A percentile compares a stretch with the other conserved stretches of the same genome.
Evolutionary conservation across 2,797 vertebrate genomes (phyloP).

Genomic region (Bradypodion pumilum): DNA sequence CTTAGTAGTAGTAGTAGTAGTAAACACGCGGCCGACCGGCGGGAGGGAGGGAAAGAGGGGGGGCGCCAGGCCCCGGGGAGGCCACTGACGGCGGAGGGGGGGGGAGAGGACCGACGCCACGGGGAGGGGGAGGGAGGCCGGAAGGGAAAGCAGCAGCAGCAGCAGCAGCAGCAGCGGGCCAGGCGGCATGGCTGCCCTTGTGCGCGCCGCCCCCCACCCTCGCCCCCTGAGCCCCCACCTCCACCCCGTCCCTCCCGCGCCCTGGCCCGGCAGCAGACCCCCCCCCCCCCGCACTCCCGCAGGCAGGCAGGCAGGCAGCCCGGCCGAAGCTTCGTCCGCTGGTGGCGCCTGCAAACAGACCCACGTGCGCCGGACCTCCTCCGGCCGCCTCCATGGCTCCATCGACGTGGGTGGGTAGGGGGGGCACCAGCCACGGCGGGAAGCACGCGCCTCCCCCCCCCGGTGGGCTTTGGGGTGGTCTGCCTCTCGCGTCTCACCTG

Average conservation of each 20-base stretch:
- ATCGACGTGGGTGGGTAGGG: conserved; percentile 57
- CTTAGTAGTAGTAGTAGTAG: not conserved
- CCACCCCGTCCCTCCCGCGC: conserved; percentile 2
- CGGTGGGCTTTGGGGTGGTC: conserved; percentile 53
- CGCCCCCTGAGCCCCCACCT: not conserved
- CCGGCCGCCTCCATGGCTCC: conserved; percentile 67
- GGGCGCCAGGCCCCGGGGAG: not conserved
- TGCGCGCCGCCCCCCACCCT: conserved; percentile 19
- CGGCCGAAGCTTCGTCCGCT: conserved; percentile 75
- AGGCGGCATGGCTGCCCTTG: conserved; percentile 47
- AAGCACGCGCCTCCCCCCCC: conserved; percentile 5
- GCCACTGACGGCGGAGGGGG: not conserved
- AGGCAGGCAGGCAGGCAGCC: conserved; percentile 74
- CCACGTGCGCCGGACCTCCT: conserved; percentile 86
- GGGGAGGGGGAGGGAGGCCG: not conserved
- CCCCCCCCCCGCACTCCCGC: conserved; percentile 35
- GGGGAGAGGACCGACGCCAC: too few species aligned
- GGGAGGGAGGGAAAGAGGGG: not conserved
- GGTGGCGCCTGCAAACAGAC: conserved; percentile 66
- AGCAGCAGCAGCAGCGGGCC: not conserved
- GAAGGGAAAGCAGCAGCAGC: too few species aligned
- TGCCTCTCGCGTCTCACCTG: too few species aligned
- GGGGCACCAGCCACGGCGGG: conserved; percentile 71
- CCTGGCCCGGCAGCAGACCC: conserved; percentile 28
- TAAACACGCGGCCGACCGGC: conserved; percentile 3